phyloP scores from a whole-genome alignment of 1,140 invertebrate genomes.

The Archegozetes longisetosus region DNA sequence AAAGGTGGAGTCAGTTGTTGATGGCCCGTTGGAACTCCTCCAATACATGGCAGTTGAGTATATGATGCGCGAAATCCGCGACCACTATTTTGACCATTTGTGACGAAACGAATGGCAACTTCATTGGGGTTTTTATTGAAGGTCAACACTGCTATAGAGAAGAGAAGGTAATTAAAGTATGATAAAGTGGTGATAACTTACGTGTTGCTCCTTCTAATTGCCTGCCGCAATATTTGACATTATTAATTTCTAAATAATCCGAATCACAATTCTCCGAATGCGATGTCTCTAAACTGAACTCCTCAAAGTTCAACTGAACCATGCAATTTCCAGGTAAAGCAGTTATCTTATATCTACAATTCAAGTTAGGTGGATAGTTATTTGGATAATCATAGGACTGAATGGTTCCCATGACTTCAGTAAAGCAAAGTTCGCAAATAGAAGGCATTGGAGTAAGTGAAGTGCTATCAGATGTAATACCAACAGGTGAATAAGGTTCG shows the following conservation, averaged over 20 bases:
- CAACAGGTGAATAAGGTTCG: background rate
- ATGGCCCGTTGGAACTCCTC: background rate
- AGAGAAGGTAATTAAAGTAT: background rate
- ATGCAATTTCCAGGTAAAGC: conserved; percentile 20
- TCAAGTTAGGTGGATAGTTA: conserved; percentile 18
- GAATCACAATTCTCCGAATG: conserved; percentile 17
- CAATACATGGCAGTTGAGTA: conserved; percentile 16
- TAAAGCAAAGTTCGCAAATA: conserved; percentile 20
- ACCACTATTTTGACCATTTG: conserved; percentile 14
- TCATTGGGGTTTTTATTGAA: conserved; percentile 20
- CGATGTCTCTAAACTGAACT: conserved; percentile 22
- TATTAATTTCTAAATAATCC: conserved; percentile 23
- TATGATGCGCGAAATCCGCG: conserved; percentile 20
- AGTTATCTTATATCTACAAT: conserved; percentile 20
- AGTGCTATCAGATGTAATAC: background rate
- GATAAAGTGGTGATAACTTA: conserved; percentile 14
- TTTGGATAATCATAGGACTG: conserved; percentile 21
- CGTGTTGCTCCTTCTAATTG: conserved; percentile 22
- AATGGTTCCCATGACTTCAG: conserved; percentile 19
- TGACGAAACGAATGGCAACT: conserved; percentile 18
- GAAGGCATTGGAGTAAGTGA: conserved; percentile 8
- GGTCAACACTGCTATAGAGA: conserved; percentile 13
- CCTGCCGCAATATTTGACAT: conserved; percentile 23
- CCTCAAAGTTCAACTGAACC: conserved; percentile 21
- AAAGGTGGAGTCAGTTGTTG: background rate